Evolutionary conservation across 2,797 vertebrate species (phyloP).

Genomic region (Balearica regulorum): DNA sequence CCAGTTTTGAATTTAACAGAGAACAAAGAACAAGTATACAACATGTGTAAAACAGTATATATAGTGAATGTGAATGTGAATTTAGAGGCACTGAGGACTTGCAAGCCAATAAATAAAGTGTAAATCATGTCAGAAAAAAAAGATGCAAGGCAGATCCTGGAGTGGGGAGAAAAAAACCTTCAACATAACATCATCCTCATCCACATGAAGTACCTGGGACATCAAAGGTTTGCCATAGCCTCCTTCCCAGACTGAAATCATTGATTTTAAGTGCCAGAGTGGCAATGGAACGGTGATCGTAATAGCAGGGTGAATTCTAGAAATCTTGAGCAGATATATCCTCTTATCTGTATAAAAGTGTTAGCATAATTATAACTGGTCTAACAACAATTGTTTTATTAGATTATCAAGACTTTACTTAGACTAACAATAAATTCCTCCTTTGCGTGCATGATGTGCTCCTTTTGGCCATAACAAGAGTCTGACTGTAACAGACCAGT

Average conservation of each 20-base stretch:
- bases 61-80: background rate
- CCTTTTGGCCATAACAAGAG: background rate
- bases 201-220: accelerated
- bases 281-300: background rate
- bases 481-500: background rate
- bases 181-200: background rate
- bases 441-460: background rate
- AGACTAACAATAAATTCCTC: background rate
- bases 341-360: background rate
- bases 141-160: background rate
- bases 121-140: background rate
- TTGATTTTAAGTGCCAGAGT: background rate
- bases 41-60: background rate
- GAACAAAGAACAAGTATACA: background rate
- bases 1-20: background rate
- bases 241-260: background rate
- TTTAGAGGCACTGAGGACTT: background rate
- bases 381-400: background rate
- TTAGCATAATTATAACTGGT: background rate
- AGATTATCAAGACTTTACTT: background rate
- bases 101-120: background rate
- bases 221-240: accelerated
- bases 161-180: background rate
- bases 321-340: background rate
- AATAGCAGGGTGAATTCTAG: background rate